These are phyloP conservation scores for Moxostoma hubbsi DNA, from an alignment of 2,797 vertebrate species.

Conservation along the genomic window DNA sequence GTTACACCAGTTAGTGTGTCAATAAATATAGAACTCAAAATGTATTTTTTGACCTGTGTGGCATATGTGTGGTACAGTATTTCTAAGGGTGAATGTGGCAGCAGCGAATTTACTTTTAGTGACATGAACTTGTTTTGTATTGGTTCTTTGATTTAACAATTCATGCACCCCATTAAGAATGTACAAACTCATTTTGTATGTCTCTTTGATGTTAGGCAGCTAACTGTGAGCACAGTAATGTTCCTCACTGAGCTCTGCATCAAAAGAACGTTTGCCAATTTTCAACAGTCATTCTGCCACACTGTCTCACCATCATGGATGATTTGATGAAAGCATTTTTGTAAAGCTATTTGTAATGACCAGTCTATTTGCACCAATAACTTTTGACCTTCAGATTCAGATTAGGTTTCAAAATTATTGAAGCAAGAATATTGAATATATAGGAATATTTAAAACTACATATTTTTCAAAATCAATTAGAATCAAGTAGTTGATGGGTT, in stretches of 20 bases:
- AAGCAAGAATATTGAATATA: too few species aligned
- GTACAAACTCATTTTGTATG: constrained; percentile 7
- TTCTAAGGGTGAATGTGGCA: constrained; percentile 17
- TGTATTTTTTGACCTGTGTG: constrained; percentile 2
- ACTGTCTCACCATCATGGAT: background rate
- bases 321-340: background rate
- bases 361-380: background rate
- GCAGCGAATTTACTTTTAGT: constrained; percentile 7
- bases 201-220: constrained; percentile 44
- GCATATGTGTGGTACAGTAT: constrained; percentile 23
- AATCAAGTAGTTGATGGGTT: too few species aligned
- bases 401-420: too few species aligned
- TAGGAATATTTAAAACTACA: too few species aligned
- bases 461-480: too few species aligned
- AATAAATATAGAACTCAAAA: constrained; percentile 25
- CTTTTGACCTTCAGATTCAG: background rate
- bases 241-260: constrained; percentile 37
- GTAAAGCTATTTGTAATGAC: background rate
- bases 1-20: constrained; percentile 12
- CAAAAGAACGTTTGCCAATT: constrained; percentile 41
- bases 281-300: constrained; percentile 5
- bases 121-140: background rate
- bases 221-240: constrained; percentile 21
- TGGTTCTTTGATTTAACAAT: background rate
- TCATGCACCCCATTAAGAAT: constrained; percentile 24